phyloP scores from a whole-genome alignment of 2,113 vertebrate genomes.

The Sinocyclocheilus rhinocerous region DNA sequence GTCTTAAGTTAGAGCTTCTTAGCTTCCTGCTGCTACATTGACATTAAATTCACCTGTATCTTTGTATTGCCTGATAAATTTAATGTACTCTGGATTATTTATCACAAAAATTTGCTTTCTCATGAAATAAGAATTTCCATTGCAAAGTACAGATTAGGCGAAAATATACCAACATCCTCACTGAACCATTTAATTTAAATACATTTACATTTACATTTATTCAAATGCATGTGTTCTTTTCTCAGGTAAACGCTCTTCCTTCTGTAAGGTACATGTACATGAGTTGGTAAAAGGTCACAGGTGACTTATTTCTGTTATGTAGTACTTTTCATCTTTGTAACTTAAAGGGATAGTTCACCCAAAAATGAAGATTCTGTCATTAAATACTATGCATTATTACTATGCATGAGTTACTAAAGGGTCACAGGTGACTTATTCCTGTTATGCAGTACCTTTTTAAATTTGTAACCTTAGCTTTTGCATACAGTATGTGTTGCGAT shows the following conservation, averaged over 20 bases:
- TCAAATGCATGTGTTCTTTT: background rate
- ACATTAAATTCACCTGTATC: no score
- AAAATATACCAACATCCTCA: background rate
- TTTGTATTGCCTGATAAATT: no score
- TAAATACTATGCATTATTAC: no score
- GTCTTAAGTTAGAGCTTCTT: no score
- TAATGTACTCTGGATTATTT: no score
- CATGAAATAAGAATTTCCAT: slow-evolving; percentile 42
- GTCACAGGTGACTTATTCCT: background rate
- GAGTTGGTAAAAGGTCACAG: no score
- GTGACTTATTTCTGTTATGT: no score
- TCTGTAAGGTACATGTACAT: background rate
- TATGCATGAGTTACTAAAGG: background rate
- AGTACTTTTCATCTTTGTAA: no score
- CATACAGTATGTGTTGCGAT: no score
- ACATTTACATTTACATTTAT: background rate
- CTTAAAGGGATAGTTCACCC: no score
- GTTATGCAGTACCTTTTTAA: background rate
- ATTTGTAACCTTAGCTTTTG: background rate
- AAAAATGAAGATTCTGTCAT: no score
- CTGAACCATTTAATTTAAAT: slow-evolving; percentile 45
- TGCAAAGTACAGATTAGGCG: slow-evolving; percentile 40
- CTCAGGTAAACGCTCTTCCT: background rate
- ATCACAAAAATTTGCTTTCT: background rate
- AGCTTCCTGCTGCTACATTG: no score